Percentiles rank a stretch among this genome's conserved stretches.
phyloP scores from a whole-genome alignment of 2,888 invertebrate genomes.

The Dendrolimus pini region DNA sequence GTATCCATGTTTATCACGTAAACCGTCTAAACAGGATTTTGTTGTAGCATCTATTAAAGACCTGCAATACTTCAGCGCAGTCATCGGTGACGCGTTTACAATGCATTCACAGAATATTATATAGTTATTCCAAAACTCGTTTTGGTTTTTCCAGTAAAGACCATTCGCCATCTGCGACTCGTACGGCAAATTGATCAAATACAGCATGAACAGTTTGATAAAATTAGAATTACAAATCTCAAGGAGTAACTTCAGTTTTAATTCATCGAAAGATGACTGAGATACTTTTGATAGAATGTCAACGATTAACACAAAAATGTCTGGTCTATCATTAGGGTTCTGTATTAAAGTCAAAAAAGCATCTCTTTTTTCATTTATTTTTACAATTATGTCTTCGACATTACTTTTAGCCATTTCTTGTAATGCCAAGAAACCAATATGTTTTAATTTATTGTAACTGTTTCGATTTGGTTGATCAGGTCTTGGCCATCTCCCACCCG shows the following conservation, averaged over 20 bases:
- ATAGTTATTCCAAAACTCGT: conserved; percentile 52
- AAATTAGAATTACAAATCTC: conserved; percentile 51
- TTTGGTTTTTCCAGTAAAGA: conserved; percentile 48
- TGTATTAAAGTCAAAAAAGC: conserved; percentile 43
- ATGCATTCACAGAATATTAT: conserved; percentile 46
- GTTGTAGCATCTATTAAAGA: conserved; percentile 42
- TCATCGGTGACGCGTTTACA: conserved; percentile 43
- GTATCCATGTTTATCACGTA: conserved; percentile 35
- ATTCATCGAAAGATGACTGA: conserved; percentile 41
- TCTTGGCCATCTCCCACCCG: background rate
- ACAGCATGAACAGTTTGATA: conserved; percentile 35
- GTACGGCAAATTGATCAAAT: conserved; percentile 50
- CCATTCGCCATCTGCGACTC: conserved; percentile 17
- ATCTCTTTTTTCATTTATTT: conserved; percentile 37
- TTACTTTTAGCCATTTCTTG: conserved; percentile 42
- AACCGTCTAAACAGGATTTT: conserved; percentile 35
- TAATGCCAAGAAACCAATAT: conserved; percentile 34
- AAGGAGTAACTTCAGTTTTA: conserved; percentile 42
- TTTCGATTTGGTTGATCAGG: background rate
- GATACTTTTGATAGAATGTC: conserved; percentile 51
- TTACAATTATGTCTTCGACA: conserved; percentile 39
- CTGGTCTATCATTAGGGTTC: conserved; percentile 33
- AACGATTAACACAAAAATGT: conserved; percentile 50
- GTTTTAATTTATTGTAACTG: conserved; percentile 2
- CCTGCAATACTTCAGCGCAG: conserved; percentile 43